Evolutionary conservation across 2,888 invertebrate species (phyloP).

Genomic region (Protodeltote pygarga): DNA sequence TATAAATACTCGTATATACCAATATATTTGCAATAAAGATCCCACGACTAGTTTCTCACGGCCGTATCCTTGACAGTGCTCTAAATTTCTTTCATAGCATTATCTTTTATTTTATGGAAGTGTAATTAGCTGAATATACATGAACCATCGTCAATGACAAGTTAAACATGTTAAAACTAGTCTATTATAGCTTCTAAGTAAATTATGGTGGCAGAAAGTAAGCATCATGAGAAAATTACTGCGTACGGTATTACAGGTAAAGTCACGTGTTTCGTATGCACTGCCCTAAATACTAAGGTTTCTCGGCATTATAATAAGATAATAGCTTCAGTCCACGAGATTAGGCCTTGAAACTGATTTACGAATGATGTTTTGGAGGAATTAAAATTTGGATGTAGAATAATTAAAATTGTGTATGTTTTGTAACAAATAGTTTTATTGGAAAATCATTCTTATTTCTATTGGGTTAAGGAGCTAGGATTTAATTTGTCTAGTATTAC

Average conservation of each 20-base stretch:
- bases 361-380: not conserved
- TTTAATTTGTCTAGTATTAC: too few relatives aligned
- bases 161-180: conserved; percentile 25
- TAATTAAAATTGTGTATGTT: too few relatives aligned
- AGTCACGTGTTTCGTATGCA: conserved; percentile 8
- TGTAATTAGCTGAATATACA: conserved; percentile 14
- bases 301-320: conserved; percentile 32
- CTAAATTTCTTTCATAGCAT: too few relatives aligned
- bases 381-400: not conserved
- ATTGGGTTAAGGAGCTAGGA: too few relatives aligned
- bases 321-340: conserved; percentile 14
- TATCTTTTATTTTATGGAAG: conserved; percentile 8
- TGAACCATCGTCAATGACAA: conserved; percentile 6
- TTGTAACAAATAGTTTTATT: too few relatives aligned
- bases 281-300: conserved; percentile 31
- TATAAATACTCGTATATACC: too few relatives aligned
- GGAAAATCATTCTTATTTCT: too few relatives aligned
- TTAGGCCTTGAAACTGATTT: conserved; percentile 21
- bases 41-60: too few relatives aligned
- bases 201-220: conserved; percentile 13
- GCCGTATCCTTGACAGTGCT: too few relatives aligned
- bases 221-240: conserved; percentile 21
- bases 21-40: too few relatives aligned
- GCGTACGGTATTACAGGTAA: conserved; percentile 3
- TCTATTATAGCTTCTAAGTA: conserved; percentile 7